Evolutionary conservation across 92 coral and sea anemone species (phyloP), one percentile per base, ranked within the genome.

Genomic region (Zoanthus sansibaricus): DNA sequence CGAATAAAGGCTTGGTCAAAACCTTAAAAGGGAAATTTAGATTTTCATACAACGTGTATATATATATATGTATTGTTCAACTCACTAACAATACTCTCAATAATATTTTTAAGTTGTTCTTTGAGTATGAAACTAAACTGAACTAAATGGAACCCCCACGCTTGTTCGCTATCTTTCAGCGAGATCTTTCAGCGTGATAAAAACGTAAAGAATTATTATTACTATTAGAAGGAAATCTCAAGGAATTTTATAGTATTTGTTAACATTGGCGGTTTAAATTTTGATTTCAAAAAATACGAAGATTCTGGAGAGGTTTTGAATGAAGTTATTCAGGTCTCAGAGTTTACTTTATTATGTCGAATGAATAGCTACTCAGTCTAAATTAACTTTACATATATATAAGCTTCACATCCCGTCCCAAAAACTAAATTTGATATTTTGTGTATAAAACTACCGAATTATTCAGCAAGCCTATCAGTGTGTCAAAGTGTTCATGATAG

Each of bases 331-430:
- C 10, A 25, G 9, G 30, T 17, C 16, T 30, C 67, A 51, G 42
- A 30, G 25, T 76, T 76, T 52, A 76, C 82, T 76, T 76, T 62
- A 76, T 76, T 54, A 54, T 13, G 44, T 32, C 15, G 17, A 52
- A 76, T 75, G 13, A 52, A 76, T 18, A 52, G 33, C 33, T 47
- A 14, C 20, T 52, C n/a, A 32, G n/a, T 54, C 67, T 31, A 76
- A 76, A 76, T 30, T 76, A 76, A 48, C 82, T 30, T 48, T 25
- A 6, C 48, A 1, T 4, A 16, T 62, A 48, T 25, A 12, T 46
- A 21, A 30, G 52, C 20, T 76, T 54, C 6, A 32, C 82, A 52
- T 76, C 52, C 9, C 12, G 18, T 76, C 18, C 82, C 67, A 21
- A 30, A 76, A 31, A 20, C 13, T 76, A 11, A 76, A 48, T 45